Base-by-base conservation (phyloP, 2,888 invertebrate species). In the Myathropa florea region DNA sequence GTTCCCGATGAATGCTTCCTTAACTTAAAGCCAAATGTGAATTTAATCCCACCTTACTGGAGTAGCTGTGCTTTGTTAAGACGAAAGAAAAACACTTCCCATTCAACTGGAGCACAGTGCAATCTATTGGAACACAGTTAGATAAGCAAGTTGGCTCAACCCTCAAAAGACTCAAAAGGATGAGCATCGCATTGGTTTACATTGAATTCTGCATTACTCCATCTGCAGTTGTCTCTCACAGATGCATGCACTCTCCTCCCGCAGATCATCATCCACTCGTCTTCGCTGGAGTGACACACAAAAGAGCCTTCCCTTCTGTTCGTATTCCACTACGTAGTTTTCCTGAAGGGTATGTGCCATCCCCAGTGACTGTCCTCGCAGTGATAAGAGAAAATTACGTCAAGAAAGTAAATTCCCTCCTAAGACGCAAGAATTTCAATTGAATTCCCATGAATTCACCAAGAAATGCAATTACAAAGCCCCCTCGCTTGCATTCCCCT, bases 381-480 rank as follows among this genome's bases (percentile, higher is more conserved):
- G 9, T 57, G 67, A 76, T 67, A 67, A 67, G 75, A 67, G 75
- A 75, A 75, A 67, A 67, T 59, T 61, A 60, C 46, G 53, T 30
- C 53, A 61, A 61, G 77, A 55, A 77, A 77, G 23, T 77, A 60
- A 68, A 68, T 67, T 76, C 76, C 39, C 12, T 12, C 24, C n/a
- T 9, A 26, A 61, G 60, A 61, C 18, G 23, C 28, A 68, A 61
- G 61, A 77, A 68, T 77, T 77, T 53, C 68, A 59, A 76, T 67
- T 76, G 76, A 76, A 76, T 76, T 67, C 76, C 60, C 65, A 59
- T 67, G 76, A 67, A 76, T 76, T 28, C 39, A 59, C 39, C 30
- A 26, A 60, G 67, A 67, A 76, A 67, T 76, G 76, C 67, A 76
- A 76, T 76, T 67, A 76, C 65, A 59, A 18, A 46, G 39, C 59